Conservation (phyloP, 2,113 vertebrate genomes). For the Clarias batrachus region DNA sequence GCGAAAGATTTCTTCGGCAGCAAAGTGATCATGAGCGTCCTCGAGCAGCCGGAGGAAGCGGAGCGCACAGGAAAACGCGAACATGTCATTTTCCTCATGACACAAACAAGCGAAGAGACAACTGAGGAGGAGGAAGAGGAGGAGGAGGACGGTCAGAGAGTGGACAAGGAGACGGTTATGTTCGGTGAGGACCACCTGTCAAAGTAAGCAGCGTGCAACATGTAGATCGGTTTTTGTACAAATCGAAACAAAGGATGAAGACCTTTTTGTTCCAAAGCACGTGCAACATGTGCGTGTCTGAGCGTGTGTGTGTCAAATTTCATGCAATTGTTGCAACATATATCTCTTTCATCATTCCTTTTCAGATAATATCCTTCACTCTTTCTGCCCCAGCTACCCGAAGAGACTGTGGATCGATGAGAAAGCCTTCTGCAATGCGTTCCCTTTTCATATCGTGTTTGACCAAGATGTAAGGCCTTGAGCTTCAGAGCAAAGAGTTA, state of each 20-base stretch:
- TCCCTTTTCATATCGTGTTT: conserved; percentile 77
- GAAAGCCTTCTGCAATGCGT: conserved; percentile 72
- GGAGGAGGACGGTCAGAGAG: not conserved
- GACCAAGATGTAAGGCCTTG: conserved; percentile 67
- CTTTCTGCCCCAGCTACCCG: conserved; percentile 70
- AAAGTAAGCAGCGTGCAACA: not conserved
- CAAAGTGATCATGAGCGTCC: conserved; percentile 70
- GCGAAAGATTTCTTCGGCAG: conserved; percentile 75
- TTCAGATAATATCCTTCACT: conserved; percentile 58
- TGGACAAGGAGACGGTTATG: conserved; percentile 21
- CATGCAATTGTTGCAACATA: not conserved
- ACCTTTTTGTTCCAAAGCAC: not conserved
- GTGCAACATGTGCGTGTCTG: not conserved
- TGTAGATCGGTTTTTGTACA: not conserved
- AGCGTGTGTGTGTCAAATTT: not conserved
- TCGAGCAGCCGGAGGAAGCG: conserved; percentile 69
- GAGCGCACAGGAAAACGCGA: conserved; percentile 76
- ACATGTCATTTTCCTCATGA: conserved; percentile 73
- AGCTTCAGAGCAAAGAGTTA: not conserved
- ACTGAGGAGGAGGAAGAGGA: not conserved
- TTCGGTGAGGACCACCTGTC: not conserved
- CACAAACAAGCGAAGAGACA: conserved; percentile 56
- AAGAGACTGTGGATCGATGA: conserved; percentile 72
- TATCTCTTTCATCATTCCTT: conserved; percentile 14
- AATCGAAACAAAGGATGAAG: not conserved